Evolutionary conservation across 2,888 invertebrate species (phyloP).

Genomic region (Theretra japonica): DNA sequence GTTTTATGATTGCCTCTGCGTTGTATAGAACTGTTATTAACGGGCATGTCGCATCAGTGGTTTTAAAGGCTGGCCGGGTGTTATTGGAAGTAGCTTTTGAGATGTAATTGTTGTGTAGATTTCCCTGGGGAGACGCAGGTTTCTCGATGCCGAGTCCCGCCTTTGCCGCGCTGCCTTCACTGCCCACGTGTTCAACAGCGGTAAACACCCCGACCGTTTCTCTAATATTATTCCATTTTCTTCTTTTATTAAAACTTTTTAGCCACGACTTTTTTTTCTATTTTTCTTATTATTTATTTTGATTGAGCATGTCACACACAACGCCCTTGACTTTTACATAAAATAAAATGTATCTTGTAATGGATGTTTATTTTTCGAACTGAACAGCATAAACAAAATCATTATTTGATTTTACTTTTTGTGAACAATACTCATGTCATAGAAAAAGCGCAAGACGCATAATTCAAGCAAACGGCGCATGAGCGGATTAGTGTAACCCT

Average conservation of each 20-base stretch:
- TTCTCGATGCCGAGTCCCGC: conserved; percentile 56
- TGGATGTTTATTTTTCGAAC: not conserved
- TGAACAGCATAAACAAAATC: too few relatives aligned
- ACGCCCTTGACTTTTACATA: not conserved
- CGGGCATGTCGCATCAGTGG: conserved; percentile 52
- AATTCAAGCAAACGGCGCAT: too few relatives aligned
- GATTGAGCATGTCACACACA: too few relatives aligned
- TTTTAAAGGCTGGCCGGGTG: conserved; percentile 70
- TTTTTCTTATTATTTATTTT: not conserved
- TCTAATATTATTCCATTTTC: conserved; percentile 42
- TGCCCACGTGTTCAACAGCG: conserved; percentile 28
- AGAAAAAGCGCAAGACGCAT: too few relatives aligned
- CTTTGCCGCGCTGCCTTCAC: conserved; percentile 56
- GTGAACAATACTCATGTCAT: too few relatives aligned
- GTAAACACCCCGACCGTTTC: conserved; percentile 23
- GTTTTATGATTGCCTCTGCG: conserved; percentile 47
- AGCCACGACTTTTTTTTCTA: conserved; percentile 38
- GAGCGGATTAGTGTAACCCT: too few relatives aligned
- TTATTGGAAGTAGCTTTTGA: conserved; percentile 77
- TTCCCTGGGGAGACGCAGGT: conserved; percentile 73
- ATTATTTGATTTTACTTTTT: too few relatives aligned
- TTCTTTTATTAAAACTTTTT: not conserved
- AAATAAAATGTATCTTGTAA: not conserved
- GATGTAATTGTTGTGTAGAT: conserved; percentile 82
- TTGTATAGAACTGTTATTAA: conserved; percentile 46